A percentile compares a stretch with the other conserved stretches of the same genome.
These are phyloP conservation scores for Mareca penelope DNA, from an alignment of 2,797 vertebrate genomes.

Conservation along the genomic window DNA sequence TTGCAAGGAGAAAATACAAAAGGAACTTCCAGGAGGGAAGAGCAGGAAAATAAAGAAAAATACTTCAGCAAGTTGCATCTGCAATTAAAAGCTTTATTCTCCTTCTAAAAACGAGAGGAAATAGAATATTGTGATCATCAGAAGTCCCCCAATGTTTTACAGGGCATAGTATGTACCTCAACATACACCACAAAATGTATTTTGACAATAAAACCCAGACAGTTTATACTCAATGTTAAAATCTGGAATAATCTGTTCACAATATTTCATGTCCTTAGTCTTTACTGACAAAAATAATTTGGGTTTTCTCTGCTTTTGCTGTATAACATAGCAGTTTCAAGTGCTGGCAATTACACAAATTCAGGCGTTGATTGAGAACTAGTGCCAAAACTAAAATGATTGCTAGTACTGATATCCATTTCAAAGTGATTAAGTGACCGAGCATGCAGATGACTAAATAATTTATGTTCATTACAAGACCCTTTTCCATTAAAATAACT, in stretches of 20 bases:
- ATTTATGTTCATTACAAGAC: neutral
- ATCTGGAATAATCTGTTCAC: neutral
- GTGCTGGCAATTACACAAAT: slow-evolving; percentile 5
- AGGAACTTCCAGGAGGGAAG: neutral
- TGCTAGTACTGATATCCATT: neutral
- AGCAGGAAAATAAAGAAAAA: neutral
- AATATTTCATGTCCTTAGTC: neutral
- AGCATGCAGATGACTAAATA: slow-evolving; percentile 4
- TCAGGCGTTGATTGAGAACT: neutral
- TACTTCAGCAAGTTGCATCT: neutral
- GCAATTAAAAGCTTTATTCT: neutral
- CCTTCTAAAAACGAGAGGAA: neutral
- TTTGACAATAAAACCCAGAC: neutral
- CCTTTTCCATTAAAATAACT: neutral
- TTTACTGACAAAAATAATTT: neutral
- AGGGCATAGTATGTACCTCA: neutral
- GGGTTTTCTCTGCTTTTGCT: slow-evolving; percentile 21
- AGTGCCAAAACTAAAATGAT: slow-evolving; percentile 21
- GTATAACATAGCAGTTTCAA: neutral
- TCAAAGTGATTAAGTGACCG: slow-evolving; percentile 1
- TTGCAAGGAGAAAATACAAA: neutral
- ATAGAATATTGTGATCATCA: neutral
- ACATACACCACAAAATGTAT: neutral
- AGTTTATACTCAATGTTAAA: neutral
- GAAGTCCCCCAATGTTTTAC: neutral